A percentile compares a stretch with the other conserved stretches of the same genome.
These are phyloP conservation scores for Pteruthius melanotis DNA, from an alignment of 2,113 vertebrate genomes.

Conservation along the genomic window DNA sequence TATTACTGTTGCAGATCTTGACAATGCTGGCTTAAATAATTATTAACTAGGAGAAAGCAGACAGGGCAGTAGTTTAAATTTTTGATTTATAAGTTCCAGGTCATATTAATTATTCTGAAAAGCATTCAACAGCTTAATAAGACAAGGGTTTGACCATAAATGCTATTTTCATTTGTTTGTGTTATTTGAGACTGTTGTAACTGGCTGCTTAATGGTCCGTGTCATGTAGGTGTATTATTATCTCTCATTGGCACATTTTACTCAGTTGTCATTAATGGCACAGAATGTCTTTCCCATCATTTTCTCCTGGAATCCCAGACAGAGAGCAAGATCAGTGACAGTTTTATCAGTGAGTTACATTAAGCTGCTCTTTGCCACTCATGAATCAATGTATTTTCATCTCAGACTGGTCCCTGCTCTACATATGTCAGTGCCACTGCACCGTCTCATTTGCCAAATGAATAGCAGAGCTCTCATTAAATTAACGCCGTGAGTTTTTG, in stretches of 20 bases:
- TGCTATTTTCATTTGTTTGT: slow-evolving; percentile 43
- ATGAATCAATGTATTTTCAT: slow-evolving; percentile 59
- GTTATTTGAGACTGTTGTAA: slow-evolving; percentile 11
- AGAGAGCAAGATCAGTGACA: slow-evolving; percentile 32
- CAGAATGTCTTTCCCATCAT: slow-evolving; percentile 21
- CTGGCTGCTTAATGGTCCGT: slow-evolving; percentile 56
- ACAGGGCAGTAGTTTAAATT: not conserved
- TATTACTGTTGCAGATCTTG: not conserved
- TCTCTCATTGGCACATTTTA: slow-evolving; percentile 42
- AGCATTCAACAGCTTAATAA: slow-evolving; percentile 46
- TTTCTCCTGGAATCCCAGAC: slow-evolving; percentile 24
- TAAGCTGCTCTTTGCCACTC: slow-evolving; percentile 37
- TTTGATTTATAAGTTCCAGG: slow-evolving; percentile 31
- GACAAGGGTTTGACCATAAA: slow-evolving; percentile 37
- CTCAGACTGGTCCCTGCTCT: slow-evolving; percentile 36
- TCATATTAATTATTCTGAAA: slow-evolving; percentile 50
- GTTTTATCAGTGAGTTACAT: slow-evolving; percentile 54
- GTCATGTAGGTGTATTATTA: slow-evolving; percentile 63
- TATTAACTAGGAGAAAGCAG: not conserved
- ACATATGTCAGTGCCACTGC: slow-evolving; percentile 46
- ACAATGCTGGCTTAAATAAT: not conserved
- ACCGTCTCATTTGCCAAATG: slow-evolving; percentile 47
- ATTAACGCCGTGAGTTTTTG: not conserved
- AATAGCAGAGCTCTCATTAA: not conserved
- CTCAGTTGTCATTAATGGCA: slow-evolving; percentile 42